Evolutionary conservation across 2,113 vertebrate genomes (phyloP).

Genomic region (Deroptyus accipitrinus): DNA sequence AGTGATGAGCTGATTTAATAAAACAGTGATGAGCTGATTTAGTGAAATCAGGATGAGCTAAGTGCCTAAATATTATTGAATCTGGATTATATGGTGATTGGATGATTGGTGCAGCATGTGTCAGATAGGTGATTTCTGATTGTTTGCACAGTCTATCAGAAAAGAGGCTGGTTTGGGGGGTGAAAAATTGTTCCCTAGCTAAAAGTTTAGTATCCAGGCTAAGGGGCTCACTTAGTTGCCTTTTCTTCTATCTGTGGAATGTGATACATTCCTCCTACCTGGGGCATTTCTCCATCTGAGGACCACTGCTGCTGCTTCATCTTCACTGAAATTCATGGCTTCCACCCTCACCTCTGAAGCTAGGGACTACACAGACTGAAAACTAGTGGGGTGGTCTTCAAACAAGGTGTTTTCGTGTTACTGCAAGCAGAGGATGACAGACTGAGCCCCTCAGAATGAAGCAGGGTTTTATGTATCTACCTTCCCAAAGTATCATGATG

Average conservation of each 20-base stretch:
- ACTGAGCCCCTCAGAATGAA: background rate
- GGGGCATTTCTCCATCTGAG: background rate
- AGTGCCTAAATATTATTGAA: background rate
- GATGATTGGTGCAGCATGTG: too few species aligned
- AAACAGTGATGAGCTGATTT: background rate
- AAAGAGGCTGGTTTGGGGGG: background rate
- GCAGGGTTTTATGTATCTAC: background rate
- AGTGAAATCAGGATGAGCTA: background rate
- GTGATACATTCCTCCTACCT: background rate
- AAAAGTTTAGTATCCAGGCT: background rate
- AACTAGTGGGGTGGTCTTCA: background rate
- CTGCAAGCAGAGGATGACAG: background rate
- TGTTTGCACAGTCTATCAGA: background rate
- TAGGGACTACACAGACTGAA: background rate
- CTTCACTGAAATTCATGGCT: background rate
- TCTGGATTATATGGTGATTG: background rate
- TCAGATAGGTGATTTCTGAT: background rate
- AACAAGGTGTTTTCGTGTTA: background rate
- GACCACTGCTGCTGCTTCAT: background rate
- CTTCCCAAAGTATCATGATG: background rate
- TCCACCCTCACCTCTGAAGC: background rate
- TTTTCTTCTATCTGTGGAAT: fast-evolving
- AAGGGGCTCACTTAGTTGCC: background rate
- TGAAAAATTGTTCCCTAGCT: background rate
- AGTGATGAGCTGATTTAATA: background rate